Evolutionary conservation across 1,140 invertebrate genomes (phyloP), one percentile per base, ranked within the genome.

Genomic region (Cardiocondyla obscurior): DNA sequence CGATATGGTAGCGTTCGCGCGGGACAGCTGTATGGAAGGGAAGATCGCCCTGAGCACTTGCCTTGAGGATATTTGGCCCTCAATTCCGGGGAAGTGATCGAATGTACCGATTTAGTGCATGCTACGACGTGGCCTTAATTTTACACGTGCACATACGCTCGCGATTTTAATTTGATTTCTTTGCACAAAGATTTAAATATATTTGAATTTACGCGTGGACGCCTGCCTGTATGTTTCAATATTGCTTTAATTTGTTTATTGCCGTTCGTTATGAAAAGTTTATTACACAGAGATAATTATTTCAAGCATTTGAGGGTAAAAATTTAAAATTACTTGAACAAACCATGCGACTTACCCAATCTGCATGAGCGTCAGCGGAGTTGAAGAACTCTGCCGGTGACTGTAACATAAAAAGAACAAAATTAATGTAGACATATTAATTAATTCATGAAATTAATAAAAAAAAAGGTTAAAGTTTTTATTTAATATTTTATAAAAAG

Each of bases 1-100:
- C 60, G 74, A 67, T 53, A 65, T 19, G 33, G 60, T 51, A n/a
- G 25, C 33, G 16, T 16, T n/a, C 42, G 5, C 28, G 58, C 60
- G 19, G 7, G 30, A 28, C 28, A 19, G 14, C 7, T 22, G 30
- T 36, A 65, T n/a, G 28, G n/a, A 7, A 33, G 8, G 7, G 8
- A 1, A 7, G 12, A 3, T 49, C 28, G 69, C 69, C 51, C 22
- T 8, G 42, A n/a, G 33, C 16, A 10, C 33, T 5, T 16, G 30
- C 57, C 60, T 77, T 77, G 74, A 77, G 60, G 58, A 77, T 77
- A 77, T 77, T 53, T 53, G 46, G 30, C 28, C 33, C 46, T 53
- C 60, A n/a, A n/a, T 22, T 16, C 4, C 30, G 5, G 36, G 49
- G 6, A 14, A 6, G 58, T 25, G 19, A 62, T 60, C 19, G 30